phyloP scores from a whole-genome alignment of 2,888 invertebrate species.

The Zaprionus lineosus region DNA sequence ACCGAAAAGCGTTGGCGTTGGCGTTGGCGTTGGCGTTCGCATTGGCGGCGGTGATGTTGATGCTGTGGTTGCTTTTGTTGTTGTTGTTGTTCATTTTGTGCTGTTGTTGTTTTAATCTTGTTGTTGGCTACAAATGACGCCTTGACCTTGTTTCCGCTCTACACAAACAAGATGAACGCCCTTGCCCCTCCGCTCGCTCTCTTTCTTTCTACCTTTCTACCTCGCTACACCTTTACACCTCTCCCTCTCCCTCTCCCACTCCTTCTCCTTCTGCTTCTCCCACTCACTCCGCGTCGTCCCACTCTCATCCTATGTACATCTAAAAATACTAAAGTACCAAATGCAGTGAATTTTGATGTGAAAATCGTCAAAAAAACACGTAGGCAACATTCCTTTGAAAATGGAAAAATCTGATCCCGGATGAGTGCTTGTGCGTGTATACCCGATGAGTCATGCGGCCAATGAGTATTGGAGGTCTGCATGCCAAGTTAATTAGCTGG shows the following conservation, averaged over 20 bases:
- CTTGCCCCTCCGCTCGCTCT: too few relatives aligned
- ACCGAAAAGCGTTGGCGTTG: slow-evolving; percentile 38
- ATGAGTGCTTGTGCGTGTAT: neutral
- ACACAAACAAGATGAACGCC: slow-evolving; percentile 29
- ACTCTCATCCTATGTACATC: slow-evolving; percentile 14
- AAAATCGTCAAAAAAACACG: slow-evolving; percentile 14
- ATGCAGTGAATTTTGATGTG: slow-evolving; percentile 22
- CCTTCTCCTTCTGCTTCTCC: too few relatives aligned
- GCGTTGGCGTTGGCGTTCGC: slow-evolving; percentile 12
- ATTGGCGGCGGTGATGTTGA: slow-evolving; percentile 11
- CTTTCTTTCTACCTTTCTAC: neutral
- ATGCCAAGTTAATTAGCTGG: slow-evolving; percentile 38
- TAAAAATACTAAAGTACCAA: slow-evolving; percentile 42
- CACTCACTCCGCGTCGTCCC: too few relatives aligned
- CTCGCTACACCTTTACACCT: too few relatives aligned
- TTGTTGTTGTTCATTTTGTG: slow-evolving; percentile 45
- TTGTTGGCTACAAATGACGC: too few relatives aligned
- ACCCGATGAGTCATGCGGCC: slow-evolving; percentile 22
- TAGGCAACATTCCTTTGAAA: slow-evolving; percentile 29
- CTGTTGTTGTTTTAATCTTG: slow-evolving; percentile 70
- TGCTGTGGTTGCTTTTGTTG: slow-evolving; percentile 31
- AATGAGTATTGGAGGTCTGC: slow-evolving; percentile 21
- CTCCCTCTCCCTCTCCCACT: too few relatives aligned
- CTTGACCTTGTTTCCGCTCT: too few relatives aligned
- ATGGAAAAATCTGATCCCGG: slow-evolving; percentile 32